Percentiles rank a stretch among this genome's conserved stretches.
Evolutionary conservation across 2,113 vertebrate genomes (phyloP).

Genomic region (Zapus hudsonius): DNA sequence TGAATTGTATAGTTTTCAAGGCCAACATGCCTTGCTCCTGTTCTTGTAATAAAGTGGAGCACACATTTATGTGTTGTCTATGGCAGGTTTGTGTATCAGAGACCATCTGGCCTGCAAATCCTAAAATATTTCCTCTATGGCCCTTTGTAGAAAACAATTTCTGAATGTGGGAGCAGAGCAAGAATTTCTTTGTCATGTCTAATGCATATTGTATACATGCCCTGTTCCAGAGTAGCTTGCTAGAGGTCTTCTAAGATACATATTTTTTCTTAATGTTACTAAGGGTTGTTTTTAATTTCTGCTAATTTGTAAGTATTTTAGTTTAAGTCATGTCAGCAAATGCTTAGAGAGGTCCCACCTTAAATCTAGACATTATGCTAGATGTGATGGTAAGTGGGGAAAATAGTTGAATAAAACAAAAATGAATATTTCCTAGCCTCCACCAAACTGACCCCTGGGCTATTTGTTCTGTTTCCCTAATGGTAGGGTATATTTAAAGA

Average conservation of each 20-base stretch:
- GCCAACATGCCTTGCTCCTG: not conserved
- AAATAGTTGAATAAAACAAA: constrained; percentile 13
- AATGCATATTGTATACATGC: not conserved
- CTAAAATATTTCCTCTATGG: constrained; percentile 18
- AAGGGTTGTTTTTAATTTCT: not conserved
- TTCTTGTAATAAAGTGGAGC: constrained; percentile 25
- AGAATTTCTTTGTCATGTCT: not conserved
- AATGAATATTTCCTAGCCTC: not conserved
- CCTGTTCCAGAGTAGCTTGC: not conserved
- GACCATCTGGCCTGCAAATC: not conserved
- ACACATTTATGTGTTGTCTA: not conserved
- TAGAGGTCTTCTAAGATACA: not conserved
- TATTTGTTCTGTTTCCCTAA: not conserved
- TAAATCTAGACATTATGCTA: not conserved
- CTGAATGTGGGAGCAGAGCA: not conserved
- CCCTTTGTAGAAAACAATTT: not conserved
- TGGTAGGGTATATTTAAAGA: not conserved
- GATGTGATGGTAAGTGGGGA: not conserved
- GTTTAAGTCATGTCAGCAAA: constrained; percentile 27
- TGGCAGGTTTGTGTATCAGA: constrained; percentile 16
- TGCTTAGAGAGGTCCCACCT: not conserved
- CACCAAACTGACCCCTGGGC: not conserved
- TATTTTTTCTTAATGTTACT: not conserved
- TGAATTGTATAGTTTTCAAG: not conserved
- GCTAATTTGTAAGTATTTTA: constrained; percentile 44